Conservation (phyloP, 2,113 vertebrate species). For the Eupsittula cactorum region DNA sequence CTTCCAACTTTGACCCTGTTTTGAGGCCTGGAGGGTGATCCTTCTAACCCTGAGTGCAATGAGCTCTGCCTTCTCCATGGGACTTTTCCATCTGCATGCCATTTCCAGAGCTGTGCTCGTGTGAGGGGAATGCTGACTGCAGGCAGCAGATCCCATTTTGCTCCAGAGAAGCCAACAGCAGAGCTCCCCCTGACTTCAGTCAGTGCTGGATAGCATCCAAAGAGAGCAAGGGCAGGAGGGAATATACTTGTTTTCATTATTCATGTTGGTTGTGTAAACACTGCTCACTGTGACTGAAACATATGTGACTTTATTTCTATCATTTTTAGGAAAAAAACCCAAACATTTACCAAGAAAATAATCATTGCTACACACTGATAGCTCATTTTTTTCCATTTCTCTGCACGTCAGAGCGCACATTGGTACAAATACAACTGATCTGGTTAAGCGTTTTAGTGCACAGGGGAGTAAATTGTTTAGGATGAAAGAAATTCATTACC, state of each 20-base stretch:
- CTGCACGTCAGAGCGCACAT: background rate
- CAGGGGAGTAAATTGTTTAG: constrained; percentile 53
- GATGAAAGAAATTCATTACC: constrained; percentile 64
- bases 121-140: background rate
- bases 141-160: constrained; percentile 8
- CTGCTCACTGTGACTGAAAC: constrained; percentile 11
- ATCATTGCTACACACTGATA: constrained; percentile 18
- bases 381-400: constrained; percentile 42
- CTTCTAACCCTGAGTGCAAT: background rate
- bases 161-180: constrained; percentile 23
- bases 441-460: constrained; percentile 53
- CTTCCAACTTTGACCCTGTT: background rate
- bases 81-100: background rate
- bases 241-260: constrained; percentile 54
- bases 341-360: constrained; percentile 35
- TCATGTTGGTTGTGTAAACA: constrained; percentile 42
- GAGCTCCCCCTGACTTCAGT: constrained; percentile 37
- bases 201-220: constrained; percentile 43
- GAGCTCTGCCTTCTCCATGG: background rate
- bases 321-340: background rate
- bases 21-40: background rate
- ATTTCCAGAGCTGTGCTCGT: background rate
- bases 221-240: constrained; percentile 44
- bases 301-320: constrained; percentile 34
- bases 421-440: constrained; percentile 44